Evolutionary conservation across 2,113 vertebrate species (phyloP).

Genomic region (Saimiri boliviensis): DNA sequence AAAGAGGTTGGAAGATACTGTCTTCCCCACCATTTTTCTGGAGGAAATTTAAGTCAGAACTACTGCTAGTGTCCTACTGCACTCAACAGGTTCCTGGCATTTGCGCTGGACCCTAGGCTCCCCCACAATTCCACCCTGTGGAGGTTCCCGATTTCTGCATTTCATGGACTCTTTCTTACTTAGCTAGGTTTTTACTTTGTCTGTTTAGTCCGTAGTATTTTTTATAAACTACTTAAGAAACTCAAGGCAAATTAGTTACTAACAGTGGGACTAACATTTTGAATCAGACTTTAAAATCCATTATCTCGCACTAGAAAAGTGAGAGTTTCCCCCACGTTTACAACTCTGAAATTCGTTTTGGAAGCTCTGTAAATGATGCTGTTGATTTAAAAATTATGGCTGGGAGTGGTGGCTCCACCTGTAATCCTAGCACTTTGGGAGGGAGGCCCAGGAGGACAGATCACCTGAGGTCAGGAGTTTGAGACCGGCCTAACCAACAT

Average conservation of each 20-base stretch:
- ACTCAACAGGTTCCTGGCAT: neutral
- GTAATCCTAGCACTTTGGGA: too few species aligned
- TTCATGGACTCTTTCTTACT: neutral
- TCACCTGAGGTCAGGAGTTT: too few species aligned
- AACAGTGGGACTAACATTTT: neutral
- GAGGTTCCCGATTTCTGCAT: neutral
- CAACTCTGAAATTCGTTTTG: constrained; percentile 9
- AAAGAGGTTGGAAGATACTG: neutral
- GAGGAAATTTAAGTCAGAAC: neutral
- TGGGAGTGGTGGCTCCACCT: too few species aligned
- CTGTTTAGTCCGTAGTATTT: neutral
- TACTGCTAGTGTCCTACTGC: neutral
- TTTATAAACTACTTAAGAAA: constrained; percentile 29
- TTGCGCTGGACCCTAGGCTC: neutral
- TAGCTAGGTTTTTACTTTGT: neutral
- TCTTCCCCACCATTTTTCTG: neutral
- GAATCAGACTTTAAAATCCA: neutral
- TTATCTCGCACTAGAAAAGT: neutral
- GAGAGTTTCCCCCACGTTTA: neutral
- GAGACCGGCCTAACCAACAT: too few species aligned
- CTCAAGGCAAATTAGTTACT: neutral
- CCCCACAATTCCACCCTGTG: neutral
- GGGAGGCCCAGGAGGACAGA: too few species aligned
- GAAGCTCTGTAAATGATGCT: neutral
- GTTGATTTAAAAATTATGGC: neutral